Evolutionary conservation across 2,113 vertebrate species (phyloP).

Genomic region (Hypomesus transpacificus): DNA sequence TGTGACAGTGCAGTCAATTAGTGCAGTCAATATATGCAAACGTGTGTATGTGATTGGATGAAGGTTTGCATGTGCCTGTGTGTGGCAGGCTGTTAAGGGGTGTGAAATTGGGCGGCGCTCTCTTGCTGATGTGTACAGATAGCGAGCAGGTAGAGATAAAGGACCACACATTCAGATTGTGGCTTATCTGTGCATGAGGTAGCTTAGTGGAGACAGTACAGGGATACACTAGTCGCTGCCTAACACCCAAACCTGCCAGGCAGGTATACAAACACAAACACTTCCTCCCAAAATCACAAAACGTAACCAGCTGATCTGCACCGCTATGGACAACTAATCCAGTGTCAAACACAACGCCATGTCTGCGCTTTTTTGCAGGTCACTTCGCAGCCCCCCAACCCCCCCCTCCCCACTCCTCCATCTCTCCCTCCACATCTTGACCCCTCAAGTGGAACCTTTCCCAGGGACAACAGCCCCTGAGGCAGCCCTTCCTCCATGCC

Average conservation of each 20-base stretch:
- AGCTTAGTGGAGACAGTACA: background rate
- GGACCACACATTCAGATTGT: slow-evolving; percentile 11
- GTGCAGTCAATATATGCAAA: background rate
- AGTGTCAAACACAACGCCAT: no score
- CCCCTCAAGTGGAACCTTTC: slow-evolving; percentile 41
- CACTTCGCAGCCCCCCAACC: background rate
- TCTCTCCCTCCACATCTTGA: slow-evolving; percentile 1
- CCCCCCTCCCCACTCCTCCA: slow-evolving; percentile 11
- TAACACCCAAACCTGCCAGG: background rate
- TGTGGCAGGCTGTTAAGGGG: background rate
- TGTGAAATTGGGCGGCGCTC: slow-evolving; percentile 1
- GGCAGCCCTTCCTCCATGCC: slow-evolving; percentile 18
- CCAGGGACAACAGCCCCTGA: slow-evolving; percentile 42
- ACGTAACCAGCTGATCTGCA: no score
- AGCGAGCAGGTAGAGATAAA: slow-evolving; percentile 15
- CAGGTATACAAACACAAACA: background rate
- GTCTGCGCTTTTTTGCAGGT: no score
- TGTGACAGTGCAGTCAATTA: background rate
- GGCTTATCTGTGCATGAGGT: slow-evolving; percentile 5
- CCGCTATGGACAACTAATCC: no score
- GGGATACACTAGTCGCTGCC: no score
- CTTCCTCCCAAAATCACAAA: background rate
- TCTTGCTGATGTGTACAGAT: slow-evolving; percentile 18
- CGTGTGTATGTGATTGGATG: background rate
- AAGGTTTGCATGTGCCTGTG: slow-evolving; percentile 24